A percentile compares a stretch with the other conserved stretches of the same genome.
These are phyloP conservation scores for Platerodrilus igneus DNA, from an alignment of 2,888 invertebrate genomes.

Conservation along the genomic window DNA sequence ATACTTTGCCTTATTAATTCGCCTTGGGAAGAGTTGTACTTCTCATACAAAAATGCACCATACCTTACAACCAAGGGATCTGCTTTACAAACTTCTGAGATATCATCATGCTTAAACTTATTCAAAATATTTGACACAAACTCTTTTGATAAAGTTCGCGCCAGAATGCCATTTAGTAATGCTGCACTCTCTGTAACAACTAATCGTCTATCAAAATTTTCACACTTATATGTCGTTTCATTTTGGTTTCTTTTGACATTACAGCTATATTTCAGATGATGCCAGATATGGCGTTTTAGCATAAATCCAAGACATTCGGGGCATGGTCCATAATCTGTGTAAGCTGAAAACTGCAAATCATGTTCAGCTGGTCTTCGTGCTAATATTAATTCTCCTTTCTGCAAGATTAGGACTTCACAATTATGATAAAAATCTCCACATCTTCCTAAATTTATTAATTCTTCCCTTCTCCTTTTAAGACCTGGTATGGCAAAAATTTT, in stretches of 20 bases:
- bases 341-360: background rate
- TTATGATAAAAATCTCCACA: slow-evolving; percentile 9
- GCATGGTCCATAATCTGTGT: slow-evolving; percentile 9
- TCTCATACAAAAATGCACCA: too few species aligned
- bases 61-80: too few species aligned
- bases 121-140: slow-evolving; percentile 2
- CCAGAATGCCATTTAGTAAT: slow-evolving; percentile 2
- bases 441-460: slow-evolving; percentile 1
- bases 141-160: background rate
- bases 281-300: slow-evolving; percentile 8
- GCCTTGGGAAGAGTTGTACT: too few species aligned
- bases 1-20: too few species aligned
- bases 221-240: background rate
- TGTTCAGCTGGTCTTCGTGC: slow-evolving; percentile 1
- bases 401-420: background rate
- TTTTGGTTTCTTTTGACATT: background rate
- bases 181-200: slow-evolving; percentile 2
- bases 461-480: slow-evolving; percentile 1
- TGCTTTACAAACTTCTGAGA: slow-evolving; percentile 1
- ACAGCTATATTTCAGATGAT: slow-evolving; percentile 8
- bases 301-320: slow-evolving; percentile 10
- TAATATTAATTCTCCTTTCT: slow-evolving; percentile 8
- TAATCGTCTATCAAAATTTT: background rate
- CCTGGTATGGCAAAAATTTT: slow-evolving; percentile 5
- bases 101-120: slow-evolving; percentile 6